Base-by-base conservation (phyloP, 2,888 invertebrate genomes). In the Campoplex capitator region DNA sequence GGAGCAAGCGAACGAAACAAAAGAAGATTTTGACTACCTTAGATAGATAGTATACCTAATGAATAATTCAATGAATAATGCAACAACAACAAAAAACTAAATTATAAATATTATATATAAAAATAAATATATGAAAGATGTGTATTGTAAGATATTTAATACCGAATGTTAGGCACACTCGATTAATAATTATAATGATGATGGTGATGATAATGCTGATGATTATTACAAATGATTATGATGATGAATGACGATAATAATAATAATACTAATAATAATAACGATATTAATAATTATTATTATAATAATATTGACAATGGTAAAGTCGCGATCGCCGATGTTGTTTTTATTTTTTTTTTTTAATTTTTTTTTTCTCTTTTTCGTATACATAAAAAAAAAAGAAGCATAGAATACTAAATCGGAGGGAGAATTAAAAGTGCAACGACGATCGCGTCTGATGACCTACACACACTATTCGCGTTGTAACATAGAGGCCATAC, bases 111-210 rank as follows among this genome's bases (percentile, higher is more conserved):
- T 91, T 89, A 90, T 90, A 92, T 90, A 89, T 89, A 88, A 90
- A 89, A 88, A 74, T 89, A 92, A 90, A 91, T 91, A 92, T 92
- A 91, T 92, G 89, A 90, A 93, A 91, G 90, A 92, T 93, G 93
- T 93, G 93, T 93, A 93, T 92, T 93, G 93, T 93, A 93, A 93
- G 91, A 93, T 93, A 93, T 93, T 93, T 93, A 93, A 93, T 93
- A 93, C 92, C 89, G 91, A 92, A 90, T 91, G 91, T 91, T 93
- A 92, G 92, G 91, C 91, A 92, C 90, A 92, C 91, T 90, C 90
- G 91, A 92, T 92, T 83, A 87, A 88, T 89, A 89, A 89, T 88
- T 83, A 92, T 90, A 77, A 89, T 77, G 56, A 89, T 88, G 86
- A 89, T 88, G 58, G 91, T 87, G 88, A 91, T 85, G 88, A 80